A percentile compares a stretch with the other conserved stretches of the same genome.
phyloP scores from a whole-genome alignment of 2,797 vertebrate genomes.

The Stomatorhinus walkeri region DNA sequence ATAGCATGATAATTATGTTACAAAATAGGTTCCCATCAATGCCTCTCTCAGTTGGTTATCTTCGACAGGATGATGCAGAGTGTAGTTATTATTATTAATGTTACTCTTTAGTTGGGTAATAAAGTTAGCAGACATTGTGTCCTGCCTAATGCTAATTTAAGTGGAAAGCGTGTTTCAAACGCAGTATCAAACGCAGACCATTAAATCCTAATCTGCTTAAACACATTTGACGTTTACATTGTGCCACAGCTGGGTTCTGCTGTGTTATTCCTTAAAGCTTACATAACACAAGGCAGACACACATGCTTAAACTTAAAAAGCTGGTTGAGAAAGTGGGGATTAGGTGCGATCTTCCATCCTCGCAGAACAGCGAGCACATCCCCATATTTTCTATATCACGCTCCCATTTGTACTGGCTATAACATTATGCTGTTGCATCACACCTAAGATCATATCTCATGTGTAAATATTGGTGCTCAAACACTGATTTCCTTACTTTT shows the following conservation, averaged over 20 bases:
- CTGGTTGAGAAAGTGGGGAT: background rate
- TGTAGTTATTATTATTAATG: background rate
- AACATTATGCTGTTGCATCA: background rate
- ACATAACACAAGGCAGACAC: conserved; percentile 27
- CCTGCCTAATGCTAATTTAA: conserved; percentile 17
- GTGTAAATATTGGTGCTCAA: conserved; percentile 17
- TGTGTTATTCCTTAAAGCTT: conserved; percentile 8
- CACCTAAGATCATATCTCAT: background rate
- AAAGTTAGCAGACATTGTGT: conserved; percentile 20
- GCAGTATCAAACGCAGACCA: background rate
- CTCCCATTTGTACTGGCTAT: conserved; percentile 2
- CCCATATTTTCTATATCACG: background rate
- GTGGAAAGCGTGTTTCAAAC: conserved; percentile 26
- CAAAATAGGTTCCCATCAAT: background rate
- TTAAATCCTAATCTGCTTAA: conserved; percentile 17
- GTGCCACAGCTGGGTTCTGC: conserved; percentile 17
- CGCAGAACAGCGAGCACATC: background rate
- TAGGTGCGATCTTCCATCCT: background rate
- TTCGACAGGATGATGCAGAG: background rate
- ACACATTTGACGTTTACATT: conserved; percentile 25
- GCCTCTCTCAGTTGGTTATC: background rate
- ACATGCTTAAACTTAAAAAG: background rate
- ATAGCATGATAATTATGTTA: background rate
- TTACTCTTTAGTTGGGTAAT: conserved; percentile 22
- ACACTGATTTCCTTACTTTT: background rate